Conservation (phyloP, 2,888 invertebrate species). For the Brachypterus glaber region DNA sequence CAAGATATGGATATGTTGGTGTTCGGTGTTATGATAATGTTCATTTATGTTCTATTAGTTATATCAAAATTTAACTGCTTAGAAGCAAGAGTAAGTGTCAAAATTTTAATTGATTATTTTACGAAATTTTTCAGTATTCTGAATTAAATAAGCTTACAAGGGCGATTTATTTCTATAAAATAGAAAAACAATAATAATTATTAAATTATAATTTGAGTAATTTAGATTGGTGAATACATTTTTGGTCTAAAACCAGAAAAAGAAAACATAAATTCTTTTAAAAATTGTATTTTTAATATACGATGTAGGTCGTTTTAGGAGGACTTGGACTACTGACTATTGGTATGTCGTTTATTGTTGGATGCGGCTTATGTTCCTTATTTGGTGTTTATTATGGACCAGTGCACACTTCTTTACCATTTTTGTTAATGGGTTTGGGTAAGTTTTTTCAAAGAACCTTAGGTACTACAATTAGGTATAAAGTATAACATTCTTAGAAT, state of each 20-base stretch:
- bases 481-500: too few species aligned
- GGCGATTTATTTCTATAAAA: too few species aligned
- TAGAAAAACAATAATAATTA: too few species aligned
- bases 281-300: neutral
- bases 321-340: conserved; percentile 61
- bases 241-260: too few species aligned
- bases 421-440: conserved; percentile 67
- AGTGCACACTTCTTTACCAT: conserved; percentile 72
- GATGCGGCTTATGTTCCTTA: conserved; percentile 62
- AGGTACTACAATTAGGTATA: too few species aligned
- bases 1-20: conserved; percentile 61
- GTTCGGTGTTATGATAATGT: conserved; percentile 60
- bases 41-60: conserved; percentile 62
- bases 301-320: conserved; percentile 52
- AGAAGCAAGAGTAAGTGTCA: conserved; percentile 53
- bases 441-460: too few species aligned
- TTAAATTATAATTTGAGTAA: too few species aligned
- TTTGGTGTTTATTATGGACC: conserved; percentile 68
- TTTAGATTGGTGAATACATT: too few species aligned
- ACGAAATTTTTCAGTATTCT: too few species aligned
- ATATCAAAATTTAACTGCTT: conserved; percentile 66
- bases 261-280: neutral
- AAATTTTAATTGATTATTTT: too few species aligned
- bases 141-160: too few species aligned
- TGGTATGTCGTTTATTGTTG: conserved; percentile 61